Base-by-base conservation (phyloP, 2,888 invertebrate genomes). In the Acleris holmiana region DNA sequence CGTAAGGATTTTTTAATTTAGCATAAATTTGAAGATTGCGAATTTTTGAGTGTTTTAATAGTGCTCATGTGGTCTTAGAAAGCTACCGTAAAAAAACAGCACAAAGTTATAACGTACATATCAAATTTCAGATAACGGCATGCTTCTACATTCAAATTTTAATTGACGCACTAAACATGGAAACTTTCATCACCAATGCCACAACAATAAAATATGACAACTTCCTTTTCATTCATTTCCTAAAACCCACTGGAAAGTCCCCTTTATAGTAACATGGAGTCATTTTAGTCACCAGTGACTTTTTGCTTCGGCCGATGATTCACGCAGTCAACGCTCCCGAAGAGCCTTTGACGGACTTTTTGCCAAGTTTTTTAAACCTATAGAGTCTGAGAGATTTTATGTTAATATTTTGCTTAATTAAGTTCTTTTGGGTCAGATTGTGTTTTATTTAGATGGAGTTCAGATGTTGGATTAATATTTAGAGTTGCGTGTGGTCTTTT, bases 241-340 rank as follows among this genome's bases (percentile, higher is more conserved):
- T 48, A 10, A 21, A 44, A 29, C 64, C 60, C 44, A 60, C 59
- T 55, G 49, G 53, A 50, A 29, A 60, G 44, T 15, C 64, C 53
- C 64, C 53, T 65, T 54, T 59, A 56, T 44, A 54, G 47, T 47
- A 8, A 41, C 8, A 48, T 1, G 19, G 64, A 21, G 40, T 15
- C 57, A 67, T 61, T 57, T 62, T 62, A 58, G 62, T 41, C 54
- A 61, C 66, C 56, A 40, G 71, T 77, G 71, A 80, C 78, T 84
- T 85, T 84, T 84, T 83, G 81, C 80, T 70, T 72, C 70, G 66
- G 61, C 72, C 76, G 79, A 80, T 90, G 89, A 89, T 70, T 90
- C 90, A 89, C 74, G 70, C 67, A 86, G 88, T 89, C 88, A 88
- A 88, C 80, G 88, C 69, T 72, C 78, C 66, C 69, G 62, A 57